A percentile compares a stretch with the other conserved stretches of the same genome.
phyloP scores from a whole-genome alignment of 2,888 invertebrate genomes.

The Epicampocera succincta region DNA sequence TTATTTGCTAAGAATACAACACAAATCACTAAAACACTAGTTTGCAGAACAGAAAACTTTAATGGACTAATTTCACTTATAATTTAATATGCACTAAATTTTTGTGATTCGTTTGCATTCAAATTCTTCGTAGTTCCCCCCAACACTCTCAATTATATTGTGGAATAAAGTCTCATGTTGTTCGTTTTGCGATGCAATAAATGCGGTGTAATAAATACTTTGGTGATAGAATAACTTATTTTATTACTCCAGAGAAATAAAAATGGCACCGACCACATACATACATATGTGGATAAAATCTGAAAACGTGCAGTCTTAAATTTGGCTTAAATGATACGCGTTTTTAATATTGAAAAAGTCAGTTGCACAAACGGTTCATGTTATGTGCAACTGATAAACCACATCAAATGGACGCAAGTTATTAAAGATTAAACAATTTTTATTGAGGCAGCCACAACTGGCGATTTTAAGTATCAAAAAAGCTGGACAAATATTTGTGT shows the following conservation, averaged over 20 bases:
- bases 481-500: no score
- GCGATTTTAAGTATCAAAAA: no score
- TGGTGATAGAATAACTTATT: slow-evolving; percentile 36
- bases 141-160: no score
- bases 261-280: slow-evolving; percentile 39
- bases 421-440: slow-evolving; percentile 9
- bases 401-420: slow-evolving; percentile 18
- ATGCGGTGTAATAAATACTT: slow-evolving; percentile 16
- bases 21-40: no score
- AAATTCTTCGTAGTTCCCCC: no score
- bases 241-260: slow-evolving; percentile 44
- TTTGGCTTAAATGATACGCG: slow-evolving; percentile 36
- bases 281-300: slow-evolving; percentile 46
- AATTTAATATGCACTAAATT: no score
- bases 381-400: slow-evolving; percentile 7
- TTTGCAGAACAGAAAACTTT: no score
- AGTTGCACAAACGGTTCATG: slow-evolving; percentile 9
- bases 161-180: background rate
- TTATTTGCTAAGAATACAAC: no score
- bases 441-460: background rate
- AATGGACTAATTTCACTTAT: no score
- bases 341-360: background rate
- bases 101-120: no score
- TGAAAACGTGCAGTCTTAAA: slow-evolving; percentile 45
- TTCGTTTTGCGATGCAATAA: background rate